These are phyloP conservation scores for Rhingia rostrata DNA, from an alignment of 2,888 invertebrate species.

Conservation along the genomic window DNA sequence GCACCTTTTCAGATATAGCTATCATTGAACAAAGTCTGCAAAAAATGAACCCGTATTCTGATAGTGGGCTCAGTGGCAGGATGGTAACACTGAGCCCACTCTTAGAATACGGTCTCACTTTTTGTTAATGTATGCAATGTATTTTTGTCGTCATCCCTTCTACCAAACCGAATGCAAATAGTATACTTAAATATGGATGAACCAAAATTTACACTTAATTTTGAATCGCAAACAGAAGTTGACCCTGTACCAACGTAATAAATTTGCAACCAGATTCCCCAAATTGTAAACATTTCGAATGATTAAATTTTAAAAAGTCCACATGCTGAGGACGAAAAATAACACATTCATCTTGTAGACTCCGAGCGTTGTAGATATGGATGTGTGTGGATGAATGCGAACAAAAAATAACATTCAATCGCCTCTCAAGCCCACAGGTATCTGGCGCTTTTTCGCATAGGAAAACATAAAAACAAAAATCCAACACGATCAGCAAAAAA, in stretches of 20 bases:
- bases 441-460: conserved; percentile 23
- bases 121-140: too few species aligned
- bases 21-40: too few species aligned
- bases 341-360: conserved; percentile 27
- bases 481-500: conserved; percentile 45
- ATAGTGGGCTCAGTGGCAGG: too few species aligned
- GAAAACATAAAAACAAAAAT: conserved; percentile 26
- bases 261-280: conserved; percentile 37
- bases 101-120: too few species aligned
- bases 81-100: too few species aligned
- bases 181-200: background rate
- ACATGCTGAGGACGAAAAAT: conserved; percentile 26
- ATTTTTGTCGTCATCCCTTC: too few species aligned
- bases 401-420: conserved; percentile 14
- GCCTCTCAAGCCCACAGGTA: conserved; percentile 31
- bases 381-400: background rate
- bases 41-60: too few species aligned
- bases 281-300: conserved; percentile 25
- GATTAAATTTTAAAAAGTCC: conserved; percentile 17
- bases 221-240: conserved; percentile 20
- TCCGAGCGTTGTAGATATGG: background rate
- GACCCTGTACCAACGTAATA: conserved; percentile 1
- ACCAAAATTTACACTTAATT: background rate
- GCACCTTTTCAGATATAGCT: too few species aligned
- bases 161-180: too few species aligned